Evolutionary conservation across 2,113 vertebrate genomes (phyloP).

Genomic region (Callithrix jacchus): DNA sequence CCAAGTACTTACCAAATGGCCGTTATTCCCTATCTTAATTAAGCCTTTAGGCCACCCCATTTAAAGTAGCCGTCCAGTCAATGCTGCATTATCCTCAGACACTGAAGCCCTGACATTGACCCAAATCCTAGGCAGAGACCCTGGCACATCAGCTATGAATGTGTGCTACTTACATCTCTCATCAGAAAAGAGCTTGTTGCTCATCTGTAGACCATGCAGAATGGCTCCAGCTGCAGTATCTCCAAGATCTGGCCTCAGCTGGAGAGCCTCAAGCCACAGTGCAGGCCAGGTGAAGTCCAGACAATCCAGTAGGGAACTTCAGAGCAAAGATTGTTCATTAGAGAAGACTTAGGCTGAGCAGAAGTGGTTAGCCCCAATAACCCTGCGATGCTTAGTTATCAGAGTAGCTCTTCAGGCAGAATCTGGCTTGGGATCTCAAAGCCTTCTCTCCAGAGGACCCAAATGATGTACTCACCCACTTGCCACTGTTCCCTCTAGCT

Average conservation of each 20-base stretch:
- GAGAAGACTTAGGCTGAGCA: background rate
- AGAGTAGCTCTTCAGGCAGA: background rate
- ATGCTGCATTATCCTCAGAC: background rate
- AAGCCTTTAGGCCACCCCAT: background rate
- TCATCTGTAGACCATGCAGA: background rate
- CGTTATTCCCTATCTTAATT: background rate
- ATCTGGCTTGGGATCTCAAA: background rate
- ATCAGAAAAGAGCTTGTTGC: background rate
- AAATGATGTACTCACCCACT: background rate
- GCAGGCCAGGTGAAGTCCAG: background rate
- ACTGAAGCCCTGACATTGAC: background rate
- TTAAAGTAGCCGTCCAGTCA: background rate
- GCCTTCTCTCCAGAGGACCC: background rate
- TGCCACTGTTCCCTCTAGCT: background rate
- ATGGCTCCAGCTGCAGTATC: rapidly evolving
- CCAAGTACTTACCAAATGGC: background rate
- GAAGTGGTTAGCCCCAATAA: background rate
- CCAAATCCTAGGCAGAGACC: background rate
- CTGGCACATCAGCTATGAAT: rapidly evolving
- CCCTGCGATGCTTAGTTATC: background rate
- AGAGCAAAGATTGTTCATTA: background rate
- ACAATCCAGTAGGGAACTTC: background rate
- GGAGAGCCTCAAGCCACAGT: background rate
- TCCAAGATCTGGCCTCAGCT: background rate
- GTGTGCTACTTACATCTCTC: background rate